Evolutionary conservation across 1,140 invertebrate species (phyloP), one percentile per base, ranked within the genome.

Genomic region (Ceratitis capitata): DNA sequence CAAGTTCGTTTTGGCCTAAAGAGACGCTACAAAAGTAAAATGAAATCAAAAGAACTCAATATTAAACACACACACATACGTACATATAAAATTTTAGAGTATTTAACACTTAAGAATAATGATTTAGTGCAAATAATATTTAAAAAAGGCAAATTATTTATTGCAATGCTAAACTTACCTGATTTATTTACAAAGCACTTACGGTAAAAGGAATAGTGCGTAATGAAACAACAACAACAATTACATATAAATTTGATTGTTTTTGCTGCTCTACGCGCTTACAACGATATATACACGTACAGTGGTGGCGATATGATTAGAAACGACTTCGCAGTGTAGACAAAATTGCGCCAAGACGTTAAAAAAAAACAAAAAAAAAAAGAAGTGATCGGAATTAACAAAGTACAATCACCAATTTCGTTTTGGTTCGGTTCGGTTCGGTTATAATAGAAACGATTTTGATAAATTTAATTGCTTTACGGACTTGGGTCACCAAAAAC

Each of bases 181-280:
- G 69, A 78, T 78, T 78, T 47, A 78, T 78, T 78, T 78, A 78
- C 5, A 78, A 78, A 78, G 16, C 32, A 69, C 32, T 19, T 69
- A 69, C n/a, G 16, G 61, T 32, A 69, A 32, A 19, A 69, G 29
- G 39, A 32, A 78, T 42, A 45, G 9, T 23, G n/a, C 51, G 84
- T 89, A 89, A 87, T 85, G 88, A 88, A 84, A 88, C 3, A 56
- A 23, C 10, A n/a, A n/a, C 51, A 84, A 88, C 3, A 56, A 23
- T 23, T 56, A n/a, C 51, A 56, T 23, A 56, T 23, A 56, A 23
- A 9, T 61, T 61, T 16, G 26, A 32, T 26, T 26, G 58, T 23
- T 61, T 61, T n/a, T 29, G 2, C 26, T 61, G 58, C 14, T 61
- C 23, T 32, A 10, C 3, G 26, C 6, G 26, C 26, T 61, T 61